Evolutionary conservation across 1,140 invertebrate genomes (phyloP).

Genomic region (Oryzaephilus surinamensis): DNA sequence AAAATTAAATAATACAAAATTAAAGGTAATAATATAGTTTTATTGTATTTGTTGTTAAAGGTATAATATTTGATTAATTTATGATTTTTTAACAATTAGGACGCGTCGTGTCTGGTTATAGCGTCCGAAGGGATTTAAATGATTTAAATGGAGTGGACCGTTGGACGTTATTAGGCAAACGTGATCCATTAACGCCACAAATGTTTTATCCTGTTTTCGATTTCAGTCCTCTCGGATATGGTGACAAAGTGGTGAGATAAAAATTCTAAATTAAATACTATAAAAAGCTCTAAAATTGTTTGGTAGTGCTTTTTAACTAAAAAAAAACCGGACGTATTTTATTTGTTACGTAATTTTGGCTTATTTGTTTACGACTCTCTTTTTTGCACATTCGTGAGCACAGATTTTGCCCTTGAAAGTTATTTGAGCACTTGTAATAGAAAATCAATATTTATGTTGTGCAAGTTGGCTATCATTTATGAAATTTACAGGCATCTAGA

Average conservation of each 20-base stretch:
- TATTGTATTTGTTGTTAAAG: background rate
- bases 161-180: conserved; percentile 82
- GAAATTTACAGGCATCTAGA: conserved; percentile 58
- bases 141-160: conserved; percentile 46
- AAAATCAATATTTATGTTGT: no score
- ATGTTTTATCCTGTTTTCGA: conserved; percentile 90
- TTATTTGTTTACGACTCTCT: no score
- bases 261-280: conserved; percentile 1
- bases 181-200: conserved; percentile 83
- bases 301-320: no score
- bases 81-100: conserved; percentile 38
- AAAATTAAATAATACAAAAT: no score
- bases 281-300: no score
- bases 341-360: no score
- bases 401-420: conserved; percentile 1
- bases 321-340: no score
- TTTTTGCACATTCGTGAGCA: no score
- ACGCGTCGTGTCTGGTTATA: conserved; percentile 79
- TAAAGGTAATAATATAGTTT: no score
- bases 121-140: conserved; percentile 48
- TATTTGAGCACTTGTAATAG: background rate
- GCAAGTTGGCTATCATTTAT: no score
- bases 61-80: background rate
- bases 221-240: conserved; percentile 45
- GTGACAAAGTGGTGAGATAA: conserved; percentile 67